Evolutionary conservation across 2,113 vertebrate species (phyloP), one percentile per base, ranked within the genome.

Genomic region (Semicossyphus pulcher): DNA sequence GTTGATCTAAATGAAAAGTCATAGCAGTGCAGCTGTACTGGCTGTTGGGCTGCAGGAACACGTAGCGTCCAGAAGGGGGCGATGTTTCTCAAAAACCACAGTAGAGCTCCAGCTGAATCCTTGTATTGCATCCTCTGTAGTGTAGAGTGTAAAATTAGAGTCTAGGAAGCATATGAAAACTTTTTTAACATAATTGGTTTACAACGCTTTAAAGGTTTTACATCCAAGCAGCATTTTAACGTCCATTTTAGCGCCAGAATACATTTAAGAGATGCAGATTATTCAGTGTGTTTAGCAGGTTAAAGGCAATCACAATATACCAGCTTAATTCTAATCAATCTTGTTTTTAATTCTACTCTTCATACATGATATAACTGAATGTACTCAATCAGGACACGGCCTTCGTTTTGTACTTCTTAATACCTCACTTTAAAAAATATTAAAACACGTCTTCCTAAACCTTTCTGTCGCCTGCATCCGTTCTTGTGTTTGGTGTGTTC

Each of bases 41-140:
- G 32, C 6, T 25, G 8, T 58, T n/a, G 6, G 12, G 16, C 25
- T 88, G 82, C 76, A 88, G 72, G 1, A 18, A 28, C 65, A 1
- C 2, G 12, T 5, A 28, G 11, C 4, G 3, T 25, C 87, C 91
- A 91, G n/a, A 60, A 9, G 76, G 72, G 86, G 90, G 85, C 69
- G 42, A 29, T 49, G 57, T 80, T 81, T 73, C 63, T 69, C 44
- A 71, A 63, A 80, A 37, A 37, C 72, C 26, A 21, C 10, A 25
- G 5, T 12, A 10, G 7, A 39, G 8, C 8, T 6, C 0, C 1
- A 10, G 12, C 2, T 23, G 20, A 20, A n/a, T n/a, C n/a, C n/a
- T 4, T 21, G 28, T 25, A 25, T 25, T 60, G 26, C 25, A 11
- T 20, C 4, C 4, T 9, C 0, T 54, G 48, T 53, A 11, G 45